phyloP scores from a whole-genome alignment of 2,797 vertebrate species.

The Tolypeutes matacus region DNA sequence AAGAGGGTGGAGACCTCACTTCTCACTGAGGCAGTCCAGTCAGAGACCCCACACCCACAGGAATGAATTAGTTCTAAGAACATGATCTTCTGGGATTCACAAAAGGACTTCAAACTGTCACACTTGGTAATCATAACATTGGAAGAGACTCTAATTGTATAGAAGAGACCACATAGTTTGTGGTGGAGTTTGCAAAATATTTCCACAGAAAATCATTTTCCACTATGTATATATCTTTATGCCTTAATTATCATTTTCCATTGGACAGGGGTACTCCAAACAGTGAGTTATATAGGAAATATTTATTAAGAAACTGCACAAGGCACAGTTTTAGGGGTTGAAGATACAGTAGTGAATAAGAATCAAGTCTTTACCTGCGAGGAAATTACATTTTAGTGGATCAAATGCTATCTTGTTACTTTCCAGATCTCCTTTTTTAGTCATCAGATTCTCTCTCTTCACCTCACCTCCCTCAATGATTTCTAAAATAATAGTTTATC shows the following conservation, averaged over 20 bases:
- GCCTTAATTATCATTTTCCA: not conserved
- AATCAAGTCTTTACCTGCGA: not conserved
- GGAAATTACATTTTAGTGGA: not conserved
- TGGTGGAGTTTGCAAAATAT: not conserved
- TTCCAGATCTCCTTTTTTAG: not conserved
- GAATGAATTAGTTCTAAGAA: no score
- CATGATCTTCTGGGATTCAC: no score
- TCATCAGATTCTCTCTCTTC: not conserved
- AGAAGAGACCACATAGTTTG: not conserved
- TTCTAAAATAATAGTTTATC: not conserved
- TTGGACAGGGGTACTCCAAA: not conserved
- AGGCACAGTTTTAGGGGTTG: not conserved
- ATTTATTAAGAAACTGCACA: not conserved
- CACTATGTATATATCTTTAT: not conserved
- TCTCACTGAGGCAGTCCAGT: no score
- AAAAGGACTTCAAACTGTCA: no score
- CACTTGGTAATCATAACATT: not conserved
- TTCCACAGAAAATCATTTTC: not conserved
- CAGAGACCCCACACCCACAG: no score
- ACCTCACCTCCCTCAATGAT: not conserved
- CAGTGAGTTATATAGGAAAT: not conserved
- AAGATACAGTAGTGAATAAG: not conserved
- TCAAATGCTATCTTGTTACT: not conserved
- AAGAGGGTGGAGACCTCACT: no score
- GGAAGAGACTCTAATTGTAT: not conserved